Base-by-base conservation (phyloP, 53 echinoderm and acorn worm species). In the Holothuria scabra region DNA sequence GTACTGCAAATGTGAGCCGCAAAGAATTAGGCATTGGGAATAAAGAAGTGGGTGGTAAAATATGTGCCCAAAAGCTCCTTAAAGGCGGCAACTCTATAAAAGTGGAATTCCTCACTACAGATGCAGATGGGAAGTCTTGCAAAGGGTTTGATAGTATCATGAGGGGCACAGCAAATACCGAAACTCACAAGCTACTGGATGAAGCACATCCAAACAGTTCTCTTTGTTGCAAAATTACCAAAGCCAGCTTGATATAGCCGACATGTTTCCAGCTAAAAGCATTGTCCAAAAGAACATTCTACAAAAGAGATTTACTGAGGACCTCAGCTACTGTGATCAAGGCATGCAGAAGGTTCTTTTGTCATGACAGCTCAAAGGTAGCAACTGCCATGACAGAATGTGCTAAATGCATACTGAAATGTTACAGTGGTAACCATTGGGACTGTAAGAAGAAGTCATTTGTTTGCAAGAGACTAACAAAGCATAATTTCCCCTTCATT, bases 111-210 rank as follows among this genome's bases (percentile, higher is more conserved):
- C 46, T 82, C n/a, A 83, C 71, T 46, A 41, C 71, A 5, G 71
- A 70, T 41, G 41, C 46, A 3, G 71, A 70, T 41, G 71, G 89
- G 4, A 66, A 76, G 60, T 22, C 79, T 29, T 75, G 78, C 48
- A 26, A 85, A 7, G 85, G 85, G 11, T 79, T 89, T 2, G 21
- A 44, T n/a, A 37, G 35, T 58, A 20, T 35, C 11, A 89, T 89
- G 85, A 6, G 2, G 26, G n/a, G 7, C 6, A 32, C 12, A 30
- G 21, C 56, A 8, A 70, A 59, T 20, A 12, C 31, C 2, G 65
- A 70, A 28, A 84, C 84, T 18, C 25, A 67, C 6, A 41, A 65
- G 8, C 29, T 56, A n/a, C 29, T 68, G 20, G 84, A 84, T 55
- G 65, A 64, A 11, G 56, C 55, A 29, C 84, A 84, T 23, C 44